A percentile compares a stretch with the other conserved stretches of the same genome.
These are phyloP conservation scores for Apis laboriosa DNA, from an alignment of 1,140 invertebrate genomes.

Conservation along the genomic window DNA sequence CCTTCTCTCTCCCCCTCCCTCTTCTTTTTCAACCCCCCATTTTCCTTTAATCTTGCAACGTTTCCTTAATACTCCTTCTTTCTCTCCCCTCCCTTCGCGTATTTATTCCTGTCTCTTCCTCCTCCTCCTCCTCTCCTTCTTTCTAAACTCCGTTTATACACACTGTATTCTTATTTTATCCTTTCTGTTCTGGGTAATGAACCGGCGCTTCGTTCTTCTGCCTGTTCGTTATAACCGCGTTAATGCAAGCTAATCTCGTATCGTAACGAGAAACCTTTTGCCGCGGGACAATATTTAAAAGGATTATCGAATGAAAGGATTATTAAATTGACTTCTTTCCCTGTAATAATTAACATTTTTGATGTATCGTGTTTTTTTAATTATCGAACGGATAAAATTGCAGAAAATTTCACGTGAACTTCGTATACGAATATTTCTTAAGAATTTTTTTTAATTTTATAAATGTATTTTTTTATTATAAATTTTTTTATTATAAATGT, in stretches of 20 bases:
- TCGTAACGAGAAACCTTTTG: too few relatives aligned
- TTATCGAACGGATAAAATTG: too few relatives aligned
- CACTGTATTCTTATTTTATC: background rate
- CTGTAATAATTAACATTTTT: too few relatives aligned
- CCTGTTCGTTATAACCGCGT: background rate
- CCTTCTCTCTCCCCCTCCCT: conserved; percentile 35
- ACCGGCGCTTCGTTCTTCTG: background rate
- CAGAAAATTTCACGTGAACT: too few relatives aligned
- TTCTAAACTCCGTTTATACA: background rate
- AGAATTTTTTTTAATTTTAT: too few relatives aligned
- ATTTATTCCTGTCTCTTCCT: background rate
- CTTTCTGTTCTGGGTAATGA: conserved; percentile 24
- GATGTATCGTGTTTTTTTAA: too few relatives aligned
- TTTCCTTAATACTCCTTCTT: conserved; percentile 76
- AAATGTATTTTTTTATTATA: too few relatives aligned
- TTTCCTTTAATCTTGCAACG: conserved; percentile 59
- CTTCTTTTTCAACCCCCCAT: conserved; percentile 14
- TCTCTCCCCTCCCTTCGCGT: background rate
- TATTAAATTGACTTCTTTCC: too few relatives aligned
- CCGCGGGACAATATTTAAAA: too few relatives aligned
- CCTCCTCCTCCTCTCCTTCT: background rate
- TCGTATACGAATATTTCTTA: too few relatives aligned
- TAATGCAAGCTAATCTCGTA: background rate
- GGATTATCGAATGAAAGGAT: too few relatives aligned
- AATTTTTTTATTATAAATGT: too few relatives aligned